Evolutionary conservation across 2,888 invertebrate genomes (phyloP).

Genomic region (Mycalesis mineus): DNA sequence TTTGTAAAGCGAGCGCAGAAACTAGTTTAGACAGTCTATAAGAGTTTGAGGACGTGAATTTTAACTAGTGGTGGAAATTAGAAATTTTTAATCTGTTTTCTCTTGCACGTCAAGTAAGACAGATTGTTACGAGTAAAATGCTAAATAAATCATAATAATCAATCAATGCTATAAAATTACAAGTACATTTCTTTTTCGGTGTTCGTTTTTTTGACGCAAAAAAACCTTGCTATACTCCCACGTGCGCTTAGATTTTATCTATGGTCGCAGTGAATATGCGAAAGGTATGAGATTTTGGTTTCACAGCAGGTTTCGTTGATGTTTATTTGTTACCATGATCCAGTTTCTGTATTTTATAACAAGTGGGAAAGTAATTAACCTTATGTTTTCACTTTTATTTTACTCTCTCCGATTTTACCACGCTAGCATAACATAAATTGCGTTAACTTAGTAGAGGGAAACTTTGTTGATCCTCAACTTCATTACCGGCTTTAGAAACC

Average conservation of each 20-base stretch:
- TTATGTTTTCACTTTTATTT: conserved; percentile 13
- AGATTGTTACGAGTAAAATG: not conserved
- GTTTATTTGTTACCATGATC: conserved; percentile 42
- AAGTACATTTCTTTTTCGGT: no score
- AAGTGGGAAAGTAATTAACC: conserved; percentile 27
- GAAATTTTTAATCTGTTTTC: not conserved
- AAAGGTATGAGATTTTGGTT: conserved; percentile 51
- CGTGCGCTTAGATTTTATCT: conserved; percentile 37
- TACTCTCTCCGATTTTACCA: not conserved
- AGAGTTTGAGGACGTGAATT: not conserved
- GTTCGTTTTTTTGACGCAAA: conserved; percentile 46
- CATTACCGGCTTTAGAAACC: no score
- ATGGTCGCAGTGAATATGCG: conserved; percentile 36
- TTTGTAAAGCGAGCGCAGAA: conserved; percentile 10
- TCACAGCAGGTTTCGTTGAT: conserved; percentile 39
- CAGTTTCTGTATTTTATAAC: conserved; percentile 15
- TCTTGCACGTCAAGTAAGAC: not conserved
- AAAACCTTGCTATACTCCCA: conserved; percentile 50
- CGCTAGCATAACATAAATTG: not conserved
- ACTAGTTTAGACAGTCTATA: not conserved
- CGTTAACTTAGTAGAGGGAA: no score
- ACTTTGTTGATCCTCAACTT: no score
- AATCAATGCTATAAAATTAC: no score
- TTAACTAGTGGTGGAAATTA: not conserved
- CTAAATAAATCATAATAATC: no score